Evolutionary conservation across 2,797 vertebrate genomes (phyloP).

Genomic region (Tadarida brasiliensis): DNA sequence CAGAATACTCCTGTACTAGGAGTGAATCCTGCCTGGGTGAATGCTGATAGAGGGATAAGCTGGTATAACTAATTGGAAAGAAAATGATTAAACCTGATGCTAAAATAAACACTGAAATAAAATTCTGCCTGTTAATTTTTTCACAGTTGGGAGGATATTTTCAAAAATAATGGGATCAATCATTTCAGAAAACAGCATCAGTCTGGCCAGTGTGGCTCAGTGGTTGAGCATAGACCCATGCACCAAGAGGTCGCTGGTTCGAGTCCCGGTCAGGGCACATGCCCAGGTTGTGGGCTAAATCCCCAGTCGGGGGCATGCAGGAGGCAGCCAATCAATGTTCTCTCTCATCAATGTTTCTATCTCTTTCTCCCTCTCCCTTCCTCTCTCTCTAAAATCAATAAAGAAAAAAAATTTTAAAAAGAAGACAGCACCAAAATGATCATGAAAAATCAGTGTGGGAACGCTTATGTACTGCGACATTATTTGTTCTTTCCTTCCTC

Average conservation of each 20-base stretch:
- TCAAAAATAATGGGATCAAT: not conserved
- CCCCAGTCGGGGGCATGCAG: too few species aligned
- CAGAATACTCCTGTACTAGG: not conserved
- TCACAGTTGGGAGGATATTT: not conserved
- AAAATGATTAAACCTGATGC: not conserved
- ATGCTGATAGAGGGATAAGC: not conserved
- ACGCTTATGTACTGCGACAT: not conserved
- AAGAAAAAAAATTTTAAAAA: not conserved
- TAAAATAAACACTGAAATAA: slow-evolving; percentile 40
- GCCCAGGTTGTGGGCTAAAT: too few species aligned
- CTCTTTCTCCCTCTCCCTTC: too few species aligned
- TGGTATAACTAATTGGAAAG: not conserved
- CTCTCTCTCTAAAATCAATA: too few species aligned
- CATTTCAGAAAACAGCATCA: too few species aligned
- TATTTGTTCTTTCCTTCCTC: not conserved
- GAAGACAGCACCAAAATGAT: not conserved
- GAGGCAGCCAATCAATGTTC: too few species aligned
- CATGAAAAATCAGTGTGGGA: not conserved
- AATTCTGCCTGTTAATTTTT: slow-evolving; percentile 37
- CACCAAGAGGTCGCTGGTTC: too few species aligned
- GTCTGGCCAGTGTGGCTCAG: too few species aligned
- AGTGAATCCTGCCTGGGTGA: not conserved
- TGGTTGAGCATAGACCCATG: too few species aligned
- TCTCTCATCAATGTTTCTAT: too few species aligned
- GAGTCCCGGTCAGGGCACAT: too few species aligned